phyloP scores from a whole-genome alignment of 2,797 vertebrate species.

The Chiloscyllium punctatum region DNA sequence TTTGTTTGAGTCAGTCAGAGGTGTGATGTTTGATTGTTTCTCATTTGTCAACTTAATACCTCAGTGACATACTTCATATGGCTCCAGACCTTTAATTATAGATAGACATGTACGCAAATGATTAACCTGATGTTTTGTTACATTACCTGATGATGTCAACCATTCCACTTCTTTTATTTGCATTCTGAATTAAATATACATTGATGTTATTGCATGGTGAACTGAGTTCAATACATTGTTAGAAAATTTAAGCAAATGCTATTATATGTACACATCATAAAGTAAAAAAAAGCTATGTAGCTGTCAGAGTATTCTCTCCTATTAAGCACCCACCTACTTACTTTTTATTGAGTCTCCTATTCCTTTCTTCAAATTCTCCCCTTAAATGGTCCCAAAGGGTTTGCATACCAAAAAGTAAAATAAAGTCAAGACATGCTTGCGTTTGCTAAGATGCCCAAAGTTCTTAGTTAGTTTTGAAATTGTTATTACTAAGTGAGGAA shows the following conservation, averaged over 20 bases:
- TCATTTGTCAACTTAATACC: not conserved
- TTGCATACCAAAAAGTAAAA: not conserved
- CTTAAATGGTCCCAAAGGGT: not conserved
- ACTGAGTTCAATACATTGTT: not conserved
- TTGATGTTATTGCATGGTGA: not conserved
- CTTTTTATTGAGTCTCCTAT: not conserved
- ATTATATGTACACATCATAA: not conserved
- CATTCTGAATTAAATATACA: not conserved
- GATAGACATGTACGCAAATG: not conserved
- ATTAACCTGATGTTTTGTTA: not conserved
- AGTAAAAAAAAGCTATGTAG: not conserved
- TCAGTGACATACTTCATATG: not conserved
- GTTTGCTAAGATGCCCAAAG: no score
- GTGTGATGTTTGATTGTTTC: not conserved
- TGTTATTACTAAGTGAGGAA: no score
- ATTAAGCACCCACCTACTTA: not conserved
- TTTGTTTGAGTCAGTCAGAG: not conserved
- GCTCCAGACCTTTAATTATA: not conserved
- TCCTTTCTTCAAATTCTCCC: not conserved
- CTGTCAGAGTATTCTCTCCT: not conserved
- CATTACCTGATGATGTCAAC: not conserved
- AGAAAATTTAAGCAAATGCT: not conserved
- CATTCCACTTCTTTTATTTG: not conserved
- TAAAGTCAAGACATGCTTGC: no score
- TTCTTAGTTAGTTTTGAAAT: no score